phyloP scores from a whole-genome alignment of 2,888 invertebrate genomes.

The Ellobium chinense region DNA sequence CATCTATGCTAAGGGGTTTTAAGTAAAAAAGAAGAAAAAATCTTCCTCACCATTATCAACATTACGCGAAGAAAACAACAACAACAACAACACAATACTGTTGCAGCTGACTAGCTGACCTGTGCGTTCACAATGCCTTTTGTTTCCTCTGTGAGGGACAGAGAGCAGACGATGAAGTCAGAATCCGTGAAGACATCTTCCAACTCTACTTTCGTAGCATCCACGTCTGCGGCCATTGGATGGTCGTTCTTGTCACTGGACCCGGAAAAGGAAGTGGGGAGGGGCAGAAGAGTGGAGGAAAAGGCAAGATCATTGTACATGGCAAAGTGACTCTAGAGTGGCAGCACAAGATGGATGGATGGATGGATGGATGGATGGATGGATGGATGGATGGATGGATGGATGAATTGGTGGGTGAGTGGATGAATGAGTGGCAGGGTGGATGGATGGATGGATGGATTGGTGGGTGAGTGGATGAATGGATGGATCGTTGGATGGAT shows the following conservation, averaged over 20 bases:
- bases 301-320: no score
- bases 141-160: slow-evolving; percentile 79
- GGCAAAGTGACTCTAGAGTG: no score
- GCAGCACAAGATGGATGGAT: not conserved
- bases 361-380: not conserved
- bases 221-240: not conserved
- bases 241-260: not conserved
- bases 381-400: not conserved
- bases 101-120: slow-evolving; percentile 82
- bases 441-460: not conserved
- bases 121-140: not conserved
- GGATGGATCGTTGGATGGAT: not conserved
- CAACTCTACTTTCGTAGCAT: slow-evolving; percentile 82
- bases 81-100: no score
- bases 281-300: no score
- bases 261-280: no score
- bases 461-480: not conserved
- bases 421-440: not conserved
- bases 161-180: slow-evolving; percentile 86
- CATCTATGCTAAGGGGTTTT: no score
- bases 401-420: not conserved
- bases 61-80: no score
- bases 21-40: no score
- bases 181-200: slow-evolving; percentile 86
- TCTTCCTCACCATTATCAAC: no score